A percentile compares a stretch with the other conserved stretches of the same genome.
These are phyloP conservation scores for Synanceia verrucosa DNA, from an alignment of 2,797 vertebrate species.

Conservation along the genomic window DNA sequence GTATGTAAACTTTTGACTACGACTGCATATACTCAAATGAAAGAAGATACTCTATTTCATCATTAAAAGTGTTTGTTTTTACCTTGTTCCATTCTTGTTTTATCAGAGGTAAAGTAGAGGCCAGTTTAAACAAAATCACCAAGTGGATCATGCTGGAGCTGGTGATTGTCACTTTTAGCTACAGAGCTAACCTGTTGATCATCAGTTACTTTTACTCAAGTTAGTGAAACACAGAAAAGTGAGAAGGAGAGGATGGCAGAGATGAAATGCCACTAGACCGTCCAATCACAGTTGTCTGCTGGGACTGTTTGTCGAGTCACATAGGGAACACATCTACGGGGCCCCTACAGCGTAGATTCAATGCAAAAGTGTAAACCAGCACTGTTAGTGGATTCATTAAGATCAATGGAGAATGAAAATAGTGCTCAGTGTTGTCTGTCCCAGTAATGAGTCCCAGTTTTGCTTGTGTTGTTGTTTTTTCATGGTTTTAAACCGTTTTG, in stretches of 20 bases:
- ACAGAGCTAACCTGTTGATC: not conserved
- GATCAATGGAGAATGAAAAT: not conserved
- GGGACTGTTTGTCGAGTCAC: too few species aligned
- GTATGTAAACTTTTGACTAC: too few species aligned
- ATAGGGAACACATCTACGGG: too few species aligned
- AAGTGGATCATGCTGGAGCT: not conserved
- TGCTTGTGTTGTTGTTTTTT: not conserved
- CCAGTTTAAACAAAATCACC: too few species aligned
- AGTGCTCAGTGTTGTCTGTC: not conserved
- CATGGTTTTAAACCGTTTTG: not conserved
- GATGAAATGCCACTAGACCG: not conserved
- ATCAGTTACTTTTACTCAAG: not conserved
- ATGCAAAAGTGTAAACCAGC: not conserved
- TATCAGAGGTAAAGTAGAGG: too few species aligned
- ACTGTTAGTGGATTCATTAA: not conserved
- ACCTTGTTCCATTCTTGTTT: too few species aligned
- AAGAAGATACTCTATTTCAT: too few species aligned
- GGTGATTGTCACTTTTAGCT: not conserved
- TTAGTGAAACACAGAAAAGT: not conserved
- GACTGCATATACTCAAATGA: too few species aligned
- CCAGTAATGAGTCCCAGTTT: not conserved
- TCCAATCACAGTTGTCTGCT: too few species aligned
- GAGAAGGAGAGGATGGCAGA: not conserved
- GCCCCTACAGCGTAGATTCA: too few species aligned
- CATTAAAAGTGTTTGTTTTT: too few species aligned